phyloP scores from a whole-genome alignment of 2,888 invertebrate genomes.

The Clunio marinus region DNA sequence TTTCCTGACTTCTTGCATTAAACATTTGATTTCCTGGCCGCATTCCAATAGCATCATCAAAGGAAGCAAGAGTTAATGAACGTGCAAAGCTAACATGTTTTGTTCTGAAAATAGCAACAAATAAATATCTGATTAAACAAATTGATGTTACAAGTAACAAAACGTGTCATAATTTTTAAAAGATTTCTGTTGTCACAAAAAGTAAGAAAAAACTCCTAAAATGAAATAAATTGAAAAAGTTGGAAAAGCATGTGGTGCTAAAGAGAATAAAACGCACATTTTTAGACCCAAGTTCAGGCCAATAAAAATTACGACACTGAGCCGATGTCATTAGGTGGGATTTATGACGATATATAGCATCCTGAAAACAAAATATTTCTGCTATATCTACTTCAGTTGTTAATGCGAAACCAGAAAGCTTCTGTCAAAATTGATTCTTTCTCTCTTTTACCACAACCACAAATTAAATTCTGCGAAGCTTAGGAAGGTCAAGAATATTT shows the following conservation, averaged over 20 bases:
- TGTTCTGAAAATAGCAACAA: constrained; percentile 55
- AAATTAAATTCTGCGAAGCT: not conserved
- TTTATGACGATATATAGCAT: not conserved
- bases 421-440: too few species aligned
- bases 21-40: constrained; percentile 51
- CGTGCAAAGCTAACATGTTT: constrained; percentile 90
- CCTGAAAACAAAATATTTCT: too few species aligned
- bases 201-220: too few species aligned
- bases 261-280: too few species aligned
- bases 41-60: constrained; percentile 64
- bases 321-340: constrained; percentile 11
- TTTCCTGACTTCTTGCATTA: constrained; percentile 60
- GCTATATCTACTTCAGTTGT: too few species aligned
- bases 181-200: not conserved
- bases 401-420: too few species aligned
- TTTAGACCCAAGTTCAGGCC: too few species aligned
- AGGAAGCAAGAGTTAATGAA: constrained; percentile 80
- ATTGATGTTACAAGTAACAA: not conserved
- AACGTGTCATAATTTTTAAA: not conserved
- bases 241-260: too few species aligned
- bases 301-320: constrained; percentile 11
- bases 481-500: not conserved
- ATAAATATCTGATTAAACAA: not conserved
- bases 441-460: not conserved
- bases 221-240: too few species aligned